These are phyloP conservation scores for Etheostoma cragini DNA, from an alignment of 2,113 vertebrate genomes.

Conservation along the genomic window DNA sequence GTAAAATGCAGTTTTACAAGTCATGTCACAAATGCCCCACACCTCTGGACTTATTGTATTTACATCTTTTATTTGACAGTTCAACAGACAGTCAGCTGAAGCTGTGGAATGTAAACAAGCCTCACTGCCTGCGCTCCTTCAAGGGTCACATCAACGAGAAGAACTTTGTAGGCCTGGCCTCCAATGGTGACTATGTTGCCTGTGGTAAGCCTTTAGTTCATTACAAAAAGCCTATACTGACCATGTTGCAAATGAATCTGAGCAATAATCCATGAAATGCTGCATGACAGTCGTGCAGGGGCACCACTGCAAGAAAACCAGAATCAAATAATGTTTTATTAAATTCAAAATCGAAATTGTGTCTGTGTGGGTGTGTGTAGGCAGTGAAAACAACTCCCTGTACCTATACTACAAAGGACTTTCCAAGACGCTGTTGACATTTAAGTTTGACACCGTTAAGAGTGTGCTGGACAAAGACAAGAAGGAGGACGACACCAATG, in stretches of 20 bases:
- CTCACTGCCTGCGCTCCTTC: slow-evolving; percentile 97
- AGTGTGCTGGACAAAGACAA: slow-evolving; percentile 98
- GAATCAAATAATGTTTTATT: background rate
- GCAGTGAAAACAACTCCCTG: slow-evolving; percentile 99
- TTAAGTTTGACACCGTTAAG: slow-evolving; percentile 99
- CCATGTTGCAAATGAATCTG: background rate
- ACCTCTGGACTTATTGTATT: background rate
- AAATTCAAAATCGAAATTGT: background rate
- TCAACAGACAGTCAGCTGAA: slow-evolving; percentile 99
- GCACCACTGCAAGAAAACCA: background rate
- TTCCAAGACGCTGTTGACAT: slow-evolving; percentile 97
- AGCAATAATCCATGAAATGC: no score
- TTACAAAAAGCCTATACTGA: background rate
- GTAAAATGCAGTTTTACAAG: background rate
- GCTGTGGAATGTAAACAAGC: slow-evolving; percentile 98
- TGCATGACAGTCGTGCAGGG: no score
- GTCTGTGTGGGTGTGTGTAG: slow-evolving; percentile 65
- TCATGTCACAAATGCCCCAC: background rate
- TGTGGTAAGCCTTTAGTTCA: slow-evolving; percentile 87
- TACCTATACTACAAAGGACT: slow-evolving; percentile 99
- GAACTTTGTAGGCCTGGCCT: slow-evolving; percentile 97
- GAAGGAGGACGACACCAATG: slow-evolving; percentile 98
- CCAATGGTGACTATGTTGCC: slow-evolving; percentile 98
- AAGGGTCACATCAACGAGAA: slow-evolving; percentile 99
- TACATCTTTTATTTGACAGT: slow-evolving; percentile 72